These are phyloP conservation scores for Syngnathus rostellatus DNA, from an alignment of 2,797 vertebrate genomes.

Conservation along the genomic window DNA sequence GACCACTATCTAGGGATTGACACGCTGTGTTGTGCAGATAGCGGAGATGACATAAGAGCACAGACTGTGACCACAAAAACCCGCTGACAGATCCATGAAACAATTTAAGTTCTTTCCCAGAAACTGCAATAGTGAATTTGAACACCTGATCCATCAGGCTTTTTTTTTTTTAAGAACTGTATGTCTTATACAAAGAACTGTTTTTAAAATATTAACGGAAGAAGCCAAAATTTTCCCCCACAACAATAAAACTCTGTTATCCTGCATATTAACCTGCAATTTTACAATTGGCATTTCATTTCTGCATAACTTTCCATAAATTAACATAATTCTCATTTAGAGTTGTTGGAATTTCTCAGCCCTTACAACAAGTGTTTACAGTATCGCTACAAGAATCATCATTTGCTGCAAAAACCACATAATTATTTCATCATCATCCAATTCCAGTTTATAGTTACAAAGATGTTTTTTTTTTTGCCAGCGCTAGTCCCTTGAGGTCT, in stretches of 20 bases:
- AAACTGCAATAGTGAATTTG: not conserved
- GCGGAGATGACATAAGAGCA: not conserved
- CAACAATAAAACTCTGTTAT: not conserved
- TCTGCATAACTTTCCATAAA: not conserved
- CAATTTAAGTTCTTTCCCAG: not conserved
- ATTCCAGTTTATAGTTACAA: not conserved
- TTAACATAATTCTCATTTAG: not conserved
- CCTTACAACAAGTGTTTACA: not conserved
- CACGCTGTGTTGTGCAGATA: not conserved
- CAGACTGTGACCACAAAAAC: not conserved
- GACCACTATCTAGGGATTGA: not conserved
- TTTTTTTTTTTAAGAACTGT: too few species aligned
- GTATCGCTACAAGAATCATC: not conserved
- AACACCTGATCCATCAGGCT: not conserved
- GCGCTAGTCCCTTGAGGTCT: not conserved
- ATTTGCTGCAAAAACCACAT: not conserved
- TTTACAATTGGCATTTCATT: not conserved
- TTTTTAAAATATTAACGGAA: not conserved
- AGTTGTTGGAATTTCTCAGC: not conserved
- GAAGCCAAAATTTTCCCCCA: too few species aligned
- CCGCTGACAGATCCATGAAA: constrained; percentile 2
- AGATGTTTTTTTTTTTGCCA: not conserved
- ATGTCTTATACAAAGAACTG: not conserved
- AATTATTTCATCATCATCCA: not conserved
- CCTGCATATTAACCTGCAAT: not conserved